phyloP scores from a whole-genome alignment of 2,797 vertebrate species.

The Knipowitschia caucasica region DNA sequence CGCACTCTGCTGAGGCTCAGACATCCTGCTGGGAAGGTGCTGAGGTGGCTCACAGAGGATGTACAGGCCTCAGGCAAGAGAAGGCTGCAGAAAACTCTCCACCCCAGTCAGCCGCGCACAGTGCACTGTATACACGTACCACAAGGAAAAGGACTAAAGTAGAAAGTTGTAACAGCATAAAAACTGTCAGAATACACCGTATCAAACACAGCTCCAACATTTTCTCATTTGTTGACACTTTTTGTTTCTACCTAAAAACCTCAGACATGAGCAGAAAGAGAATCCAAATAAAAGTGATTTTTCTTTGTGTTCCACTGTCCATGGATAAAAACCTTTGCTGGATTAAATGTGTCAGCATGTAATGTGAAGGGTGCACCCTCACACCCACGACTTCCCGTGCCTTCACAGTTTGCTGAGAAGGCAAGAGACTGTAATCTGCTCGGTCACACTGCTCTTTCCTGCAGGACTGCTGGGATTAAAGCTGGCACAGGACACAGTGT shows the following conservation, averaged over 20 bases:
- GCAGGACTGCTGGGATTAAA: conserved; percentile 68
- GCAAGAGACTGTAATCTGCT: conserved; percentile 72
- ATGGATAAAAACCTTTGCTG: conserved; percentile 50
- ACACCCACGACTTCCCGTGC: conserved; percentile 49
- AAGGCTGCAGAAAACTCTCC: conserved; percentile 25
- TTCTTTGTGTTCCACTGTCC: conserved; percentile 33
- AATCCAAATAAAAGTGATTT: conserved; percentile 28
- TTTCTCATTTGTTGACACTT: conserved; percentile 14
- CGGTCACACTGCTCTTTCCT: conserved; percentile 70
- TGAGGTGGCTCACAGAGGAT: conserved; percentile 70
- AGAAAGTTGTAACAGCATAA: conserved; percentile 4
- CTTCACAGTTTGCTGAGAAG: conserved; percentile 72
- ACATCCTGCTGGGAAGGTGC: conserved; percentile 67
- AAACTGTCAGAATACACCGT: conserved; percentile 1
- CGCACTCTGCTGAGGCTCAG: conserved; percentile 54
- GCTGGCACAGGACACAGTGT: conserved; percentile 56
- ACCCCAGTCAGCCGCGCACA: conserved; percentile 26
- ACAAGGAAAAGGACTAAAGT: not conserved
- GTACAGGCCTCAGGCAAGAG: conserved; percentile 55
- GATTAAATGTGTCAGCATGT: conserved; percentile 52
- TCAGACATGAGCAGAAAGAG: conserved; percentile 10
- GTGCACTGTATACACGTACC: conserved; percentile 14
- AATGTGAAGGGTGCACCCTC: conserved; percentile 51
- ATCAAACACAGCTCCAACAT: conserved; percentile 11
- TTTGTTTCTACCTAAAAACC: conserved; percentile 7